Base-by-base conservation (phyloP, 2,797 vertebrate genomes). In the Hippopotamyrus pictus region DNA sequence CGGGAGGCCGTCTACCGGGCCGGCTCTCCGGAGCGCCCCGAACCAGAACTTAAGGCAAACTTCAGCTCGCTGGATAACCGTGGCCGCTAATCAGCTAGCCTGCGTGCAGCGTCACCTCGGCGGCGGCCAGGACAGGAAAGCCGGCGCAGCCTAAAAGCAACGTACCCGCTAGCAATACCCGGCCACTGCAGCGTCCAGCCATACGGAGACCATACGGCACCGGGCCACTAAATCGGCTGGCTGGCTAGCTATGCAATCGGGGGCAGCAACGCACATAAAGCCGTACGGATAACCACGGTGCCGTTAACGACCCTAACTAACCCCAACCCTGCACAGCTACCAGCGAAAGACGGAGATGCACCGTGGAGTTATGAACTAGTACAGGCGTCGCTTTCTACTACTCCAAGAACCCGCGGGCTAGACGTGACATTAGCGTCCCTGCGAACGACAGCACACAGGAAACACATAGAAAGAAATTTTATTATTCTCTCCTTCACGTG, bases 1-100 rank as follows among this genome's bases (percentile, higher is more conserved):
- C 88, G 62, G 84, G 90, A 89, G 94, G 41, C 90, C 65, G 73
- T 84, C 5, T 8, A 79, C 37, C 83, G 7, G 41, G 17, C 17
- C 73, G 5, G 33, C 73, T n/a, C 33, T 46, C 19, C 73, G 5
- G 17, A 41, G 37, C 14, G 5, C 76, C 41, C 41, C 37, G 19
- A 82, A 46, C 7, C 76, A 7, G 76, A 82, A 82, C 76, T 46
- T 44, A 46, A 46, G 17, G 76, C 19, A 46, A 82, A 82, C 76
- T 82, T 46, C 76, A 82, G 41, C 76, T 73, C 41, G 76, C 76
- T 46, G 17, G 76, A 46, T 19, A 8, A n/a, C 76, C 41, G 37
- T 22, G n/a, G 41, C 41, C 1, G 19, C 76, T 44, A 82, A 14
- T n/a, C 76, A 22, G 41, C 76, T 44, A 44, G 37, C 76, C 7